Base-by-base conservation (phyloP, 2,113 vertebrate species). In the Elephantulus edwardii region DNA sequence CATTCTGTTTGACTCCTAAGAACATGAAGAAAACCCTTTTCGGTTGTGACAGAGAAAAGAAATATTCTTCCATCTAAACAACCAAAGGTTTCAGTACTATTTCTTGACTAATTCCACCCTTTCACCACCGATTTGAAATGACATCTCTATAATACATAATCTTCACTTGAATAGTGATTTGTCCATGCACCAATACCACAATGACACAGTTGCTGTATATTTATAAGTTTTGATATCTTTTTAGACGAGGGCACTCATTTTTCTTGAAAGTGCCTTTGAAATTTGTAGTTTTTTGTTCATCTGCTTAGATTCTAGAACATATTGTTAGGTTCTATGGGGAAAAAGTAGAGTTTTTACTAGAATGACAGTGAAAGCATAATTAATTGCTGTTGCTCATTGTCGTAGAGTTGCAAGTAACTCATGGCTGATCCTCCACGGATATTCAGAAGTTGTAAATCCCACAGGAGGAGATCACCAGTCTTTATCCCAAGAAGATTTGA, bases 11-110 rank as follows among this genome's bases (percentile, higher is more conserved):
- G 42, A 33, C 30, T 68, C 60, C 86, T 74, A 75, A 76, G 84
- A 76, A 40, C 40, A 81, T 83, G 50, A 84, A 38, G 40, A 77
- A 92, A 68, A 81, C 82, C 64, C 19, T 48, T 88, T 83, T 94
- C n/a, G 66, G 19, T 10, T 58, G 40, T 76, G 38, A 33, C n/a
- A n/a, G 9, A 91, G 60, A 24, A 82, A 88, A 38, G 60, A 66
- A 72, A 20, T 14, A 76, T 93, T 83, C 81, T 88, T 60, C 70
- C 54, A 74, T 78, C 79, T 50, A 75, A 6, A 80, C 86, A 86
- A 80, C 33, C 72, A 89, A 83, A 33, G 44, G 8, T 91, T 68
- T 79, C 20, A 40, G 19, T 70, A 40, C 66, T 22, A 70, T 40
- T 40, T 70, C 19, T 70, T 70, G 35, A 24, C 19, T 70, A 40